Percentiles rank a stretch among this genome's conserved stretches.
Conservation (phyloP, 2,113 vertebrate species). For the Salminus brasiliensis region DNA sequence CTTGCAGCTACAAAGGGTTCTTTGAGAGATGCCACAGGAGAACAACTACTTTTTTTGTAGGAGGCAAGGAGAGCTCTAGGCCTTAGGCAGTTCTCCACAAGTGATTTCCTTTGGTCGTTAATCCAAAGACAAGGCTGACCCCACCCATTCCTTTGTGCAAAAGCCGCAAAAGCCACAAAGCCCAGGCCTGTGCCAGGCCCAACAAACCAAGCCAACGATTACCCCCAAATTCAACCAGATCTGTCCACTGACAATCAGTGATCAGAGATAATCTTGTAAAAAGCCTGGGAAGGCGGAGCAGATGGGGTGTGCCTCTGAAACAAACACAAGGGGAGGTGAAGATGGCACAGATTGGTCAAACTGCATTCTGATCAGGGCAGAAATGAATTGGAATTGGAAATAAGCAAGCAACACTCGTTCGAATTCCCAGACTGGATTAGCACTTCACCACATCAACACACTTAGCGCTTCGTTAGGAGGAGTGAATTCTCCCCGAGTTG, state of each 20-base stretch:
- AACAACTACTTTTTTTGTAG: too few species aligned
- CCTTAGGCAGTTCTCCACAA: too few species aligned
- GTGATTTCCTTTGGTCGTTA: too few species aligned
- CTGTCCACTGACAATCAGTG: not conserved
- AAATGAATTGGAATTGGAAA: conserved; percentile 41
- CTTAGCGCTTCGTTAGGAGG: not conserved
- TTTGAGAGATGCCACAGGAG: not conserved
- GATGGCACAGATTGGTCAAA: conserved; percentile 27
- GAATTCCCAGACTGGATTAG: conserved; percentile 11
- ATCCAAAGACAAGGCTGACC: not conserved
- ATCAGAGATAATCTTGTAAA: conserved; percentile 5
- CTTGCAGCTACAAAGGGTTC: not conserved
- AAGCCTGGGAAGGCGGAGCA: conserved; percentile 7
- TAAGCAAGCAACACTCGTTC: conserved; percentile 5
- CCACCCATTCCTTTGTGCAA: not conserved
- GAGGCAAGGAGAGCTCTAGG: not conserved
- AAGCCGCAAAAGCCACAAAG: too few species aligned
- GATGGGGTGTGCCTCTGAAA: conserved; percentile 38
- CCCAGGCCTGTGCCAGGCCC: not conserved
- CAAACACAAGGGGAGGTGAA: conserved; percentile 36
- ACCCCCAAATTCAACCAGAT: not conserved
- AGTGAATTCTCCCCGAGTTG: conserved; percentile 19
- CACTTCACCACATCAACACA: not conserved
- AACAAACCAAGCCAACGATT: too few species aligned
- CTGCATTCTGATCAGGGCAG: conserved; percentile 42